Evolutionary conservation across 2,113 vertebrate species (phyloP).

Genomic region (Apteryx mantelli): DNA sequence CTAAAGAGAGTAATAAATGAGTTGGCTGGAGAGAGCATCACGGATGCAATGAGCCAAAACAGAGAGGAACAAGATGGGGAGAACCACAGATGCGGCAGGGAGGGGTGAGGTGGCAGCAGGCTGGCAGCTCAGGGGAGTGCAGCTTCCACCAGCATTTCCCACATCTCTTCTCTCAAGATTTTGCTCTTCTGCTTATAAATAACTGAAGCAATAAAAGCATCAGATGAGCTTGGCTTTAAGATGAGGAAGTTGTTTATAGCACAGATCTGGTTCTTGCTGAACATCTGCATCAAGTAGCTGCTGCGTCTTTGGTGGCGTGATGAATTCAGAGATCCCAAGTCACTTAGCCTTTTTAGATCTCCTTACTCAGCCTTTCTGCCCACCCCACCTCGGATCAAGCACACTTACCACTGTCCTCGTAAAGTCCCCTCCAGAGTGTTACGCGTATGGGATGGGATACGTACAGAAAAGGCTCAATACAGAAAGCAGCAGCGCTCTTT

Average conservation of each 20-base stretch:
- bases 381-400: not conserved
- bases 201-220: not conserved
- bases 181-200: not conserved
- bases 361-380: not conserved
- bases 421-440: not conserved
- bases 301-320: not conserved
- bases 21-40: not conserved
- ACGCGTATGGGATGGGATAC: not conserved
- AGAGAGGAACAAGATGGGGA: not conserved
- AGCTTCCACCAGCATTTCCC: not conserved
- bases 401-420: slow-evolving; percentile 4
- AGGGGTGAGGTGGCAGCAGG: not conserved
- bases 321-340: not conserved
- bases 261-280: not conserved
- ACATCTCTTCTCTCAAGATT: not conserved
- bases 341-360: not conserved
- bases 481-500: not conserved
- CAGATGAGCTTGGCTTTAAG: not conserved
- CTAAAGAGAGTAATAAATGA: not conserved
- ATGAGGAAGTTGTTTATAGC: not conserved
- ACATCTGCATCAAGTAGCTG: not conserved
- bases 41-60: not conserved
- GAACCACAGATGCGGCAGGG: not conserved
- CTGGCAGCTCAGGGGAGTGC: not conserved
- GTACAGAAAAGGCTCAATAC: not conserved